Evolutionary conservation across 2,113 vertebrate genomes (phyloP), one percentile per base, ranked within the genome.

Genomic region (Empidonax alnorum): DNA sequence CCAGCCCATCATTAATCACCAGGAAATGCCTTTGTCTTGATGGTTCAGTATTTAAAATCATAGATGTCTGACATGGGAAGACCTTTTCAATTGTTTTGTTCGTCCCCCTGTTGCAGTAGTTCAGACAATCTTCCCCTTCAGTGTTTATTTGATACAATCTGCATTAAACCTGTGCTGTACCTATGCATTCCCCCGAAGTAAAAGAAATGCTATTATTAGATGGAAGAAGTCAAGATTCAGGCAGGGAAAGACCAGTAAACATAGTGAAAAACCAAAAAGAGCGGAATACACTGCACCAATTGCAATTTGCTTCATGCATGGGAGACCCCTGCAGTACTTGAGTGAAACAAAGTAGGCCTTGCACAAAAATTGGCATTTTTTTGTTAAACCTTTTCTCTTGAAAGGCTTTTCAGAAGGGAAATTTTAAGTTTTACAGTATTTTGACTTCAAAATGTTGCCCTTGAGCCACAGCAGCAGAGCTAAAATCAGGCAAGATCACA

Each of bases 1-100:
- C 96, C 97, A 94, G 73, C 84, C 88, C 59, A 14, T 84, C 96
- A 96, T 97, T 97, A 97, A 97, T 97, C 97, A 97, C 91, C 94
- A 95, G 96, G 96, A 97, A 97, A 97, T 95, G 78, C 94, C 92
- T 95, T 92, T 94, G 94, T 91, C 95, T 96, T 92, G 91, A 95
- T 94, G 47, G 12, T 92, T 88, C 47, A 72, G 85, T 74, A 90
- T 91, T 96, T 96, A 94, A 96, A 96, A 92, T 89, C 65, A 49
- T 65, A 92, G 90, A 92, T 31, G 87, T 90, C 63, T 83, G 80
- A 92, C 88, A 92, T 4, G 21, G 96, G 78, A 92, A 90, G 92
- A 62, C 84, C 90, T 96, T 96, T 91, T 41, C 83, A 75, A 52
- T 68, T 15, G 0, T 61, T 90, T 65, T 65, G 44, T 84, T 86